phyloP scores from a whole-genome alignment of 1,140 invertebrate species.

The Drosophila murphyi region DNA sequence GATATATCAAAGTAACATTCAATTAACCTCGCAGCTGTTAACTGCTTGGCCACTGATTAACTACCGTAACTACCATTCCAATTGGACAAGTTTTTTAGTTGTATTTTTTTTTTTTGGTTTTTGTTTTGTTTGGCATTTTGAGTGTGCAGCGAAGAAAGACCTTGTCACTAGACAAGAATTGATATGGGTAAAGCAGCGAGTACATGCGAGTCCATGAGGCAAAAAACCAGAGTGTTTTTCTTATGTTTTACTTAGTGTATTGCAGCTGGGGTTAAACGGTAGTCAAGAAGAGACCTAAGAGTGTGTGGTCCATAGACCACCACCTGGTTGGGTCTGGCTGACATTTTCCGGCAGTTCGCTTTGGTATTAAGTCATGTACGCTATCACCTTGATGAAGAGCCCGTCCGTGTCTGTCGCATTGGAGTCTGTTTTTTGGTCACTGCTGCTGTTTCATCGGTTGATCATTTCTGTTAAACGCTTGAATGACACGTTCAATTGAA shows the following conservation, averaged over 20 bases:
- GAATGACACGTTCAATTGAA: slow-evolving; percentile 81
- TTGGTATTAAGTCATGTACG: slow-evolving; percentile 33
- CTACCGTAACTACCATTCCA: neutral
- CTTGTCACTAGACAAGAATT: slow-evolving; percentile 38
- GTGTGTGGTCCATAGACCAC: slow-evolving; percentile 5
- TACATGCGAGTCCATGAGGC: slow-evolving; percentile 12
- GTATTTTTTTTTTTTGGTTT: too few species aligned
- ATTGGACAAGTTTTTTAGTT: neutral
- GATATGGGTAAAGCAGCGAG: slow-evolving; percentile 24
- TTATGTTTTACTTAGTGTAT: neutral
- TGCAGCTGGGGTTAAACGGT: slow-evolving; percentile 13
- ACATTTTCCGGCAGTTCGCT: slow-evolving; percentile 9
- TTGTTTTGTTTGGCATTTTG: slow-evolving; percentile 2
- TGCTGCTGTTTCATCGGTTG: slow-evolving; percentile 25
- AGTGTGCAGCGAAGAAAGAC: slow-evolving; percentile 25
- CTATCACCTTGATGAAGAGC: slow-evolving; percentile 26
- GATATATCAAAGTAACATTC: neutral
- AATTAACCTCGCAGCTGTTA: neutral
- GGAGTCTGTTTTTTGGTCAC: slow-evolving; percentile 16
- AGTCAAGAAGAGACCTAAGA: neutral
- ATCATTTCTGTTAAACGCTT: slow-evolving; percentile 59
- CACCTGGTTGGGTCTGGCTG: slow-evolving; percentile 21
- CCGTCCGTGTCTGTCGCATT: slow-evolving; percentile 9
- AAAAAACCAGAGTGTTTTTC: neutral
- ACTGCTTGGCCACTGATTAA: neutral